Base-by-base conservation (phyloP, 1,140 invertebrate genomes). In the Drosophila trapezifrons region DNA sequence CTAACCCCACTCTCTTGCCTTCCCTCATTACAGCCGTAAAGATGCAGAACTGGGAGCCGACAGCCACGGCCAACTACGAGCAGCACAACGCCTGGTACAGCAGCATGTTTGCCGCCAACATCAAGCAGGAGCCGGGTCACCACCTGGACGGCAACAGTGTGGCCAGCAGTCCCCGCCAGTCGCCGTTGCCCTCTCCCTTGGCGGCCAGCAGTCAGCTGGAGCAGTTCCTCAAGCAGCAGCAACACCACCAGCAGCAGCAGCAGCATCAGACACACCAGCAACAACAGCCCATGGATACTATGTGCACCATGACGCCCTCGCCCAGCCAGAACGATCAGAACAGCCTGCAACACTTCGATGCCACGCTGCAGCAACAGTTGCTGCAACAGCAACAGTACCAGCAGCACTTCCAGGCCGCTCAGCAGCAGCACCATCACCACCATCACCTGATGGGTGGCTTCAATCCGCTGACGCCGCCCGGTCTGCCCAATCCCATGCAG, bases 301-400 rank as follows among this genome's bases (percentile, higher is more conserved):
- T 89, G 25, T 87, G 83, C 37, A 70, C 86, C 10, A 92, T 93
- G 42, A 93, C 93, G 18, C 91, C 92, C 0, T 91, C 93, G 4
- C 93, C 92, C 2, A 85, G 83, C 55, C 93, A 92, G 79, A 93
- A 93, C 57, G 93, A 93, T 55, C 86, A 90, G 47, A 89, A 90
- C 40, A 89, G 83, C 47, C 47, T 91, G 76, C 90, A 86, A 18
- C 90, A 91, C 40, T 85, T 86, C 17, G 90, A 86, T 66, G 71
- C 51, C 40, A 73, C 70, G 15, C 42, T 91, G 54, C 90, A 91
- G 51, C 90, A 91, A 62, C 90, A 91, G 72, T 52, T 91, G 56
- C 40, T 91, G 63, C 90, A 91, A 32, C 90, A 91, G 27, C 86
- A 90, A 63, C 90, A 91, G 20, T 90, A 91, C 27, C 90, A 91